Base-by-base conservation (phyloP, 2,113 vertebrate genomes). In the Muntiacus reevesi region DNA sequence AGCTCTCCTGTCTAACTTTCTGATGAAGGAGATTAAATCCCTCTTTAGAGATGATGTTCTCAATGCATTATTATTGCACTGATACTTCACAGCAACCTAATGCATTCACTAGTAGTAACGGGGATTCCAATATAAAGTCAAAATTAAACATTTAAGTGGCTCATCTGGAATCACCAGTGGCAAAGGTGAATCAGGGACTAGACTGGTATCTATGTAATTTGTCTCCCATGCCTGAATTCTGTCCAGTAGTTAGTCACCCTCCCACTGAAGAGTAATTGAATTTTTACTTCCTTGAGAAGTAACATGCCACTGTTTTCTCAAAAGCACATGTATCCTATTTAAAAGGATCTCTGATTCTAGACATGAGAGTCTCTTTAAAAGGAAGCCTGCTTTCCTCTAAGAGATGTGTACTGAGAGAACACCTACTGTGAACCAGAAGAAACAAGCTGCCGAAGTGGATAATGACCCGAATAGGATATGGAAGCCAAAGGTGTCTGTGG, bases 401-500 rank as follows among this genome's bases (percentile, higher is more conserved):
- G 36, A 23, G 16, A 95, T 91, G 59, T 90, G 27, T 15, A 8
- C 59, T 91, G 40, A 27, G 79, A 92, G 96, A 93, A 98, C 81
- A 50, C 47, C 30, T 21, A 86, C 30, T 25, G 33, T 89, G 79
- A 95, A 52, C 47, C 54, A 54, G 0, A 82, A 95, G 82, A 95
- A 93, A 82, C 0, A 9, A 98, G 95, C 23, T 84, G 45, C 89
- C 94, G 74, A 83, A 97, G 50, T 93, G 28, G 78, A 87, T 98
- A 96, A 98, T 97, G 96, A 98, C 97, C 84, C 52, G 89, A 84
- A 5, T 0, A 90, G n/a, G 82, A 59, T 11, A 90, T 0, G 6
- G 89, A 67, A 97, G 57, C 60, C 95, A 97, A 82, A 81, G 94
- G 57, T 50, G 91, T 40, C 36, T 96, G 95, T 74, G 76, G 95